phyloP scores from a whole-genome alignment of 2,113 vertebrate species.

The Zosterops lateralis region DNA sequence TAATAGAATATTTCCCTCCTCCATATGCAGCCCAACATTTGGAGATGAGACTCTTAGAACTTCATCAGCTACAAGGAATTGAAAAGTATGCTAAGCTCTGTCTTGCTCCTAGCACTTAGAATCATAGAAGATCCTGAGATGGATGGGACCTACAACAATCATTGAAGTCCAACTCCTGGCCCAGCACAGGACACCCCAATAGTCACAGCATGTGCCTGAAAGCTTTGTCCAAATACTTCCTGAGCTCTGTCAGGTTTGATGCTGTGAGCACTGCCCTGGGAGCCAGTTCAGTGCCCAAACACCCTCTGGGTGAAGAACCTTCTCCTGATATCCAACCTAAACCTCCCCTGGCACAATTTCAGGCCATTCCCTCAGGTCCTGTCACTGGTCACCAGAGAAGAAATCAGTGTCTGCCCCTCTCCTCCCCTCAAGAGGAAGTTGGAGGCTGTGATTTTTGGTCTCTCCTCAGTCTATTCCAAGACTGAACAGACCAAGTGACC shows the following conservation, averaged over 20 bases:
- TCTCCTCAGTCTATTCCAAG: not conserved
- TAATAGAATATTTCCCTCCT: not conserved
- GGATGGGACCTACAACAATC: not conserved
- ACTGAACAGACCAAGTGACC: not conserved
- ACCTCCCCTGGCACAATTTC: too few species aligned
- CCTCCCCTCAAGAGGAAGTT: not conserved
- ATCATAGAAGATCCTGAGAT: not conserved
- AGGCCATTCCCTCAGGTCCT: not conserved
- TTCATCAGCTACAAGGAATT: not conserved
- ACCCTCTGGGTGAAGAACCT: not conserved
- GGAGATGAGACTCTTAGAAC: not conserved
- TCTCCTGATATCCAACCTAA: not conserved
- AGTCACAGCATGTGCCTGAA: not conserved
- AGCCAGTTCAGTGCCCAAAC: not conserved
- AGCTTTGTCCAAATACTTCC: too few species aligned
- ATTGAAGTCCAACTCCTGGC: not conserved
- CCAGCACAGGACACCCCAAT: not conserved
- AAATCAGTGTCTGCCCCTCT: not conserved
- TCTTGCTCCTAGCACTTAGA: not conserved
- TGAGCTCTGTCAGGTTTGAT: not conserved
- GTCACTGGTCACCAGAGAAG: not conserved
- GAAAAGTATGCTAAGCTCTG: not conserved
- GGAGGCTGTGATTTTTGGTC: not conserved
- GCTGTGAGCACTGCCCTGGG: not conserved
- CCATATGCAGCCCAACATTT: accelerated